A percentile compares a stretch with the other conserved stretches of the same genome.
Conservation (phyloP, 2,888 invertebrate species). For the Temnothorax rugatulus region DNA sequence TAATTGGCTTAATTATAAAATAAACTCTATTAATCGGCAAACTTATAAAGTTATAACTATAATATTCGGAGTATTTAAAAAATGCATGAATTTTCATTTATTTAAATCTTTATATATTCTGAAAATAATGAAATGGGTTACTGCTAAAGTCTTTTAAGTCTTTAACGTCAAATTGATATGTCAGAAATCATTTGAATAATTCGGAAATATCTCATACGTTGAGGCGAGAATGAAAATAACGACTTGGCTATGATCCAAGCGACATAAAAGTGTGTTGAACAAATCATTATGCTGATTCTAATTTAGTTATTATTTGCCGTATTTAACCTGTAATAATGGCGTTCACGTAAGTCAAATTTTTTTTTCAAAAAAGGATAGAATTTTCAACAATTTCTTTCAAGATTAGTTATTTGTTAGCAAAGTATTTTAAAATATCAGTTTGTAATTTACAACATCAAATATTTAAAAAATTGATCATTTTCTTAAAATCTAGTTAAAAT, state of each 20-base stretch:
- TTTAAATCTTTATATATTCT: background rate
- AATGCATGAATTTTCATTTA: conserved; percentile 1
- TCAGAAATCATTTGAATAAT: conserved; percentile 37
- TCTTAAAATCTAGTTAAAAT: background rate
- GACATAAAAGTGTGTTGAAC: background rate
- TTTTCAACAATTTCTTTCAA: background rate
- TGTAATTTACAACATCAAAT: background rate
- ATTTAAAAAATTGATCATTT: background rate
- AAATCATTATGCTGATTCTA: background rate
- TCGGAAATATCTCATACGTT: conserved; percentile 19
- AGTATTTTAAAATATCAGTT: background rate
- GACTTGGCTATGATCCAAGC: conserved; percentile 16
- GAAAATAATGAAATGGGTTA: background rate
- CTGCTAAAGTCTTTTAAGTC: background rate
- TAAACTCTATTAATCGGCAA: background rate
- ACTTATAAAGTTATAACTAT: conserved; percentile 21
- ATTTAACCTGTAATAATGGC: background rate
- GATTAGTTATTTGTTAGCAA: background rate
- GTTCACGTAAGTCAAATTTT: background rate
- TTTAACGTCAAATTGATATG: background rate
- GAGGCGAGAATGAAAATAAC: conserved; percentile 29
- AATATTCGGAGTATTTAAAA: background rate
- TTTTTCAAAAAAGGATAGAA: background rate
- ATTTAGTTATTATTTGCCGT: background rate
- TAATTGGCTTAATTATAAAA: conserved; percentile 2